Conservation (phyloP, 92 coral and sea anemone genomes). For the Phenganax stokvisi region DNA sequence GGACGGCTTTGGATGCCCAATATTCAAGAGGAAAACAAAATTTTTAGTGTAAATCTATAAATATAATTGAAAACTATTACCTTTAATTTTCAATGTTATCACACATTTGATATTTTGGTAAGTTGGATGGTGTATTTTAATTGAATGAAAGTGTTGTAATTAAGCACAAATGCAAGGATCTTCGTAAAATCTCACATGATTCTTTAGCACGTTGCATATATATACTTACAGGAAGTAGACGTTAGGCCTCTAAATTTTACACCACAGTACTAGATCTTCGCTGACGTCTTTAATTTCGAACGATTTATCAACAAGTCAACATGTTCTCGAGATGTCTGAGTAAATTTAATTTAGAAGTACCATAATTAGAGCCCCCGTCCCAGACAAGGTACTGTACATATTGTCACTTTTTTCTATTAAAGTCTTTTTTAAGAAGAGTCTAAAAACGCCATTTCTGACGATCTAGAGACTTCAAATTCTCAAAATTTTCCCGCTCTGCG, state of each 20-base stretch:
- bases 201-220: background rate
- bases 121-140: background rate
- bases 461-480: too few relatives aligned
- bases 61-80: background rate
- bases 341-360: too few relatives aligned
- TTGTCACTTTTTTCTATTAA: too few relatives aligned
- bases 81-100: background rate
- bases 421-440: too few relatives aligned
- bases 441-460: too few relatives aligned
- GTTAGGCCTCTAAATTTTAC: background rate
- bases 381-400: too few relatives aligned
- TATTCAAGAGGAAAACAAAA: background rate
- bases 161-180: background rate
- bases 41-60: background rate
- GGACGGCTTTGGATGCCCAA: background rate
- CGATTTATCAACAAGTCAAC: background rate
- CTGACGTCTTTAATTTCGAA: background rate
- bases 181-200: conserved; percentile 7
- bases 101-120: background rate
- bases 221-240: background rate
- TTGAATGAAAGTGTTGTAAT: conserved; percentile 6
- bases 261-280: background rate
- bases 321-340: too few relatives aligned
- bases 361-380: too few relatives aligned
- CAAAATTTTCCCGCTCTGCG: too few relatives aligned